These are phyloP conservation scores for Silvanus unidentatus DNA, from an alignment of 2,888 invertebrate species.

Conservation along the genomic window DNA sequence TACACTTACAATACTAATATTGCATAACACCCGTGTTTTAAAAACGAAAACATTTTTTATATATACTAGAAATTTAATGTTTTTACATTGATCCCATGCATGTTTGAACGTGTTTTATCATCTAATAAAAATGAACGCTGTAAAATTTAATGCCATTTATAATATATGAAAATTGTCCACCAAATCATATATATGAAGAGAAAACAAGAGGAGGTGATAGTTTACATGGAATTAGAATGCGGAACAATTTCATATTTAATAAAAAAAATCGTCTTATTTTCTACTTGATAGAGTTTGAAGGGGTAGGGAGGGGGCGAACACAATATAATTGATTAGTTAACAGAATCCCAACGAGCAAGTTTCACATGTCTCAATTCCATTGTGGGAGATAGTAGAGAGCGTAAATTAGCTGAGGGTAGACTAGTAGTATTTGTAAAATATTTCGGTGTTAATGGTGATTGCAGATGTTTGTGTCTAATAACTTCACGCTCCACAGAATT, in stretches of 20 bases:
- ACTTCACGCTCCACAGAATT: conserved; percentile 62
- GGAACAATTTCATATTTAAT: conserved; percentile 6
- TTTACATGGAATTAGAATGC: no score
- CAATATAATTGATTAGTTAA: conserved; percentile 17
- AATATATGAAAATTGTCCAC: conserved; percentile 5
- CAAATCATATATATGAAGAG: conserved; percentile 16
- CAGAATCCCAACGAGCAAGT: conserved; percentile 37
- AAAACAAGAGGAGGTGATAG: no score
- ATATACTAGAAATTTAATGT: no score
- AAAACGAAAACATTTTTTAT: no score
- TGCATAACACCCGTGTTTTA: no score
- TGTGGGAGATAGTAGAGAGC: conserved; percentile 53
- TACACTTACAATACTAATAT: no score
- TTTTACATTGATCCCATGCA: no score
- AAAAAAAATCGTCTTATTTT: neutral
- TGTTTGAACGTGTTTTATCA: no score
- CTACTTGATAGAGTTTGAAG: neutral
- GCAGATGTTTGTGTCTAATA: conserved; percentile 61
- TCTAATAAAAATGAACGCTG: no score
- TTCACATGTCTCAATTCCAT: conserved; percentile 48
- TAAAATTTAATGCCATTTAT: no score
- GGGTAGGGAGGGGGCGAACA: neutral
- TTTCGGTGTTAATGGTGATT: conserved; percentile 57
- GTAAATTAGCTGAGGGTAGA: conserved; percentile 51
- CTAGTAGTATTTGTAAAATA: conserved; percentile 50